Conservation (phyloP, 2,113 vertebrate genomes). For the Gracilinanus agilis region DNA sequence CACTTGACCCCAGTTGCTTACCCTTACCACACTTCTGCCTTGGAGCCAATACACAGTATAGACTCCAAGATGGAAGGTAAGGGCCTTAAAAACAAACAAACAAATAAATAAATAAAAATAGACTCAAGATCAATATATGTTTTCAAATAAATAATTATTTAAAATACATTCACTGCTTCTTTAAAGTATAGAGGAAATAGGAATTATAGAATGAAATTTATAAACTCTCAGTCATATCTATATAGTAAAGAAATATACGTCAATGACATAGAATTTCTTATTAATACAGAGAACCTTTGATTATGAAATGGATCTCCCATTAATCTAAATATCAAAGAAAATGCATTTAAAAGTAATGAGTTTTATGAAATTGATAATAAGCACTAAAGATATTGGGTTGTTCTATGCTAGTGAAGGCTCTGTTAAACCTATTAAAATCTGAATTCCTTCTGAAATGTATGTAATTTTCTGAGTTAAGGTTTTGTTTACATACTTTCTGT, state of each 20-base stretch:
- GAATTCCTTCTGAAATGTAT: slow-evolving; percentile 47
- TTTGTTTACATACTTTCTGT: slow-evolving; percentile 40
- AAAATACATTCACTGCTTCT: neutral
- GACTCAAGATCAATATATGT: neutral
- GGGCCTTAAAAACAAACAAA: no score
- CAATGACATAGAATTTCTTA: neutral
- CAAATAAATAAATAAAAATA: no score
- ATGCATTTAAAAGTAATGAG: neutral
- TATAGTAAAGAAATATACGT: neutral
- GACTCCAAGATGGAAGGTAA: no score
- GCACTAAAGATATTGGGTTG: neutral
- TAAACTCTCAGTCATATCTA: neutral
- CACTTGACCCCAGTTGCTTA: no score
- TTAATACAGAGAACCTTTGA: slow-evolving; percentile 4
- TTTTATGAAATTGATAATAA: slow-evolving; percentile 40
- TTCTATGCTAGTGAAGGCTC: slow-evolving; percentile 15
- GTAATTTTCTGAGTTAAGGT: slow-evolving; percentile 35
- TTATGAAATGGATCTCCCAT: neutral
- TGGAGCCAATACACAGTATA: no score
- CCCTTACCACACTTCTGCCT: no score
- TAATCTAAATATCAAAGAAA: slow-evolving; percentile 26
- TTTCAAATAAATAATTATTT: slow-evolving; percentile 27
- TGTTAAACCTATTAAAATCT: slow-evolving; percentile 38
- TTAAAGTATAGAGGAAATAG: neutral
- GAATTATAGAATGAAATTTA: slow-evolving; percentile 16